Percentiles rank a stretch among this genome's conserved stretches.
phyloP scores from a whole-genome alignment of 2,113 vertebrate species.

The Pomatorhinus ruficollis region DNA sequence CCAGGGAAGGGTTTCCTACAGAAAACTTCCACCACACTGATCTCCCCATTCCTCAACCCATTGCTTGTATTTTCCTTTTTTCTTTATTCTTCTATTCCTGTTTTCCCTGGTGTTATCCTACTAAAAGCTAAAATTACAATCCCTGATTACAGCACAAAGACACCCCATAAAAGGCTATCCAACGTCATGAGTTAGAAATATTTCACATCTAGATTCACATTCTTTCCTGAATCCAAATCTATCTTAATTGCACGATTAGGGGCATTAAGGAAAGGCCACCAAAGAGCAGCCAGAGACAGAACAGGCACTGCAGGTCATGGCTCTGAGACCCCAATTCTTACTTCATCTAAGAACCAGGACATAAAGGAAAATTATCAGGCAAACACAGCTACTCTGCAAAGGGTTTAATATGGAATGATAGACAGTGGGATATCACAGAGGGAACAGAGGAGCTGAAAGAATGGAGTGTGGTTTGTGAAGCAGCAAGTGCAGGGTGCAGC shows the following conservation, averaged over 20 bases:
- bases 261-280: neutral
- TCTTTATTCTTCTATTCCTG: neutral
- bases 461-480: neutral
- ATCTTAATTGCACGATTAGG: neutral
- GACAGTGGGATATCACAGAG: neutral
- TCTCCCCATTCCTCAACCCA: neutral
- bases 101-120: neutral
- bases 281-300: neutral
- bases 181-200: neutral
- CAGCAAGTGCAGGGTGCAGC: constrained; percentile 8
- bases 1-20: neutral
- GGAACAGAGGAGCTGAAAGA: neutral
- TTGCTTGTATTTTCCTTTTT: neutral
- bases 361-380: neutral
- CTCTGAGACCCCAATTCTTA: neutral
- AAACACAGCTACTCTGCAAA: neutral
- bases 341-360: neutral
- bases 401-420: neutral
- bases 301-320: neutral
- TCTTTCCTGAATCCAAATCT: neutral
- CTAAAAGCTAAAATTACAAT: neutral
- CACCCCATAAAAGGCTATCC: neutral
- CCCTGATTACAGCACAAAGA: neutral
- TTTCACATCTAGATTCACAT: neutral
- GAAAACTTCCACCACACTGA: neutral